Percentiles rank a stretch among this genome's conserved stretches.
These are phyloP conservation scores for Centrocercus urophasianus DNA, from an alignment of 2,113 vertebrate genomes.

Conservation along the genomic window DNA sequence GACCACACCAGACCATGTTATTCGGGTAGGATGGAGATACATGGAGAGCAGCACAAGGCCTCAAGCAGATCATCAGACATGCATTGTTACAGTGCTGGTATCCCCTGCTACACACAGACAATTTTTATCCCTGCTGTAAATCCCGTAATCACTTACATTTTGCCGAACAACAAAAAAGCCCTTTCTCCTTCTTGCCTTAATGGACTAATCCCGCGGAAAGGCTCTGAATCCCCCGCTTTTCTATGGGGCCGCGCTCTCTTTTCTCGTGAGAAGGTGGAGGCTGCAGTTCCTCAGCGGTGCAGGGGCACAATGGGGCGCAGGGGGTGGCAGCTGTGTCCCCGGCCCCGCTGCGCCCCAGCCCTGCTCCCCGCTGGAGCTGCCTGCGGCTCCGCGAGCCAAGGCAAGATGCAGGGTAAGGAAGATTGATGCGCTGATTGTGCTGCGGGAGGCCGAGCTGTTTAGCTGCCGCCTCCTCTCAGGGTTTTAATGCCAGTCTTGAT, in stretches of 20 bases:
- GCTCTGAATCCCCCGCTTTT: conserved; percentile 58
- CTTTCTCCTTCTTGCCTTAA: conserved; percentile 47
- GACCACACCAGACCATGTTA: not conserved
- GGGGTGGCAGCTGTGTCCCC: conserved; percentile 24
- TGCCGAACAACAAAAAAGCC: conserved; percentile 38
- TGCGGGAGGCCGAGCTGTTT: not conserved
- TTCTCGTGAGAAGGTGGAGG: conserved; percentile 58
- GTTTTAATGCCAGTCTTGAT: fast-evolving
- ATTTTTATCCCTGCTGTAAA: not conserved
- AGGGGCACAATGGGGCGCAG: not conserved
- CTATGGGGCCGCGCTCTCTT: conserved; percentile 40
- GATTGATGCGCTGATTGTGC: conserved; percentile 34
- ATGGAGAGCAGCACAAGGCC: not conserved
- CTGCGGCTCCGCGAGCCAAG: not conserved
- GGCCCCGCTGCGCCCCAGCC: not conserved
- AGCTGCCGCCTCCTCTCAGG: not conserved
- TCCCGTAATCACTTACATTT: conserved; percentile 55
- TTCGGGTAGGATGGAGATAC: conserved; percentile 27
- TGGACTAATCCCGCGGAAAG: conserved; percentile 48
- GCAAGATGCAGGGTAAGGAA: not conserved
- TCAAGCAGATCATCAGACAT: not conserved
- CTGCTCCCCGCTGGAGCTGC: not conserved
- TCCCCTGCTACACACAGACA: not conserved
- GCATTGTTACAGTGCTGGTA: conserved; percentile 31
- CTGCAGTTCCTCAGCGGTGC: not conserved